Base-by-base conservation (phyloP, 1,140 invertebrate genomes). In the Acromyrmex echinatior region DNA sequence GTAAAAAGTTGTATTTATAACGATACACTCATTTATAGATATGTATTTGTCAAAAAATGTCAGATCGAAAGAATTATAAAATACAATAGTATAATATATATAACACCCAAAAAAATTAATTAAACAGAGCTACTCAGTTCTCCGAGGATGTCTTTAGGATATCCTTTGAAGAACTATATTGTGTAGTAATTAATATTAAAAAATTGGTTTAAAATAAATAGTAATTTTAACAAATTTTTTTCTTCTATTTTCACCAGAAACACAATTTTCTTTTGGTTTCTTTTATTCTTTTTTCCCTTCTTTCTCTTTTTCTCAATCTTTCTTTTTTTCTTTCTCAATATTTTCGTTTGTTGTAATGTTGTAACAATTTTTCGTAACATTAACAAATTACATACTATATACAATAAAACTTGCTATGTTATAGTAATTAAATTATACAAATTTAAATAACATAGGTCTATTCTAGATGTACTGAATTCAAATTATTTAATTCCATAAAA, bases 381-480 rank as follows among this genome's bases (percentile, higher is more conserved):
- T 31, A 60, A 31, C 31, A 31, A 31, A 25, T 25, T 73, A 14
- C 39, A 16, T 62, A 31, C 7, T 60, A 12, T 3, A 51, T 63
- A 77, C 49, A 25, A 62, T 25, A 28, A 74, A 77, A 45, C 82
- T 45, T 86, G 77, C 28, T 79, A 21, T 77, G 45, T 77, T 49
- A 35, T 16, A 60, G 35, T 90, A 90, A 90, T 89, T 87, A 82
- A 90, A 89, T 74, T 87, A 18, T 60, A 45, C 35, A 28, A 73
- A 58, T 82, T 82, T 65, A 65, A 82, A 89, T 58, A 14, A 71
- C 39, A 53, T 49, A 45, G 14, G 7, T 82, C 25, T 60, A 82
- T 45, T 45, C 12, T 14, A 70, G 5, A 25, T 35, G 25, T 63
- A 63, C 39, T 60, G 60, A 45, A 12, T 21, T 16, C n/a, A n/a